phyloP scores from a whole-genome alignment of 2,113 vertebrate genomes.

The Aythya baeri region DNA sequence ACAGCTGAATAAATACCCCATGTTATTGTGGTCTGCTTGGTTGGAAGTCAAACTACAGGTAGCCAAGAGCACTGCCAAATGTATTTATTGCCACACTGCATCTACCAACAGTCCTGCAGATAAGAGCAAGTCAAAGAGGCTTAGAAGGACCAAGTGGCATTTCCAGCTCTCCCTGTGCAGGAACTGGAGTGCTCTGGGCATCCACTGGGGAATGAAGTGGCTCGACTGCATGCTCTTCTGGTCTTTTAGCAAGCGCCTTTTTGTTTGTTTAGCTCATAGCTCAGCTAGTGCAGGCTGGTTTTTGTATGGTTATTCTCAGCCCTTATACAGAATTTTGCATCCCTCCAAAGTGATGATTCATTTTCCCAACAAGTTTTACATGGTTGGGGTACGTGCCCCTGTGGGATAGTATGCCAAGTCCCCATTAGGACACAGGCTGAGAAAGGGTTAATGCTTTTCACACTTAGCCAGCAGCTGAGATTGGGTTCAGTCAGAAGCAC shows the following conservation, averaged over 20 bases:
- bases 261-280: no score
- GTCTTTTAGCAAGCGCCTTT: background rate
- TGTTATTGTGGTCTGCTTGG: constrained; percentile 59
- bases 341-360: rapidly evolving
- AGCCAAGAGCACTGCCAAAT: constrained; percentile 38
- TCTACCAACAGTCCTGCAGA: background rate
- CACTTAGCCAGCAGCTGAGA: background rate
- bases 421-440: background rate
- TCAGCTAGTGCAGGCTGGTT: rapidly evolving
- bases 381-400: background rate
- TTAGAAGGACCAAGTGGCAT: background rate
- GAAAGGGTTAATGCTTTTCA: background rate
- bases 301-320: background rate
- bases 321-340: background rate
- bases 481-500: background rate
- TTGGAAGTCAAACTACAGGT: constrained; percentile 28
- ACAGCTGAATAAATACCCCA: constrained; percentile 91
- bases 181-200: background rate
- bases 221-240: background rate
- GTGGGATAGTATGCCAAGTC: background rate
- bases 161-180: background rate
- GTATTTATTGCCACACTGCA: background rate
- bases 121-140: background rate
- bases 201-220: no score
- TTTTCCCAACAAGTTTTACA: background rate